Evolutionary conservation across 2,797 vertebrate genomes (phyloP).

Genomic region (Mormyrops attenuatus): DNA sequence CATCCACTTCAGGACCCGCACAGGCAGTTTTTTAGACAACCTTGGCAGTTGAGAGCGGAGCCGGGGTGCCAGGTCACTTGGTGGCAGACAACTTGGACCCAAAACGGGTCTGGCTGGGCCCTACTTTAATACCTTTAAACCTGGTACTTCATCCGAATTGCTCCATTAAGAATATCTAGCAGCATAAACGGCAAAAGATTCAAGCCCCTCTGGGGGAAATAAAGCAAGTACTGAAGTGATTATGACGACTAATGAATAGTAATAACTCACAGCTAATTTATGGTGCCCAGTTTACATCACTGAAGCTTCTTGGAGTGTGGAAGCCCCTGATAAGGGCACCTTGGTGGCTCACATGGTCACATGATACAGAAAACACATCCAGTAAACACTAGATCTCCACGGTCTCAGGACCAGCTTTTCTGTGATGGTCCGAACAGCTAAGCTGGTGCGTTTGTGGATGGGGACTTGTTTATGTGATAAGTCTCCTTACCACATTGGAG

Average conservation of each 20-base stretch:
- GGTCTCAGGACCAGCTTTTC: neutral
- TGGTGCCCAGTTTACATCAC: neutral
- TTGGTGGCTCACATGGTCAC: neutral
- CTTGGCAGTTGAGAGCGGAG: neutral
- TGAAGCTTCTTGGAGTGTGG: neutral
- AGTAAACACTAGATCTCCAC: neutral
- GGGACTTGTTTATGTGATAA: neutral
- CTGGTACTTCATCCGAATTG: neutral
- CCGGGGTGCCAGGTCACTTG: neutral
- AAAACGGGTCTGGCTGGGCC: neutral
- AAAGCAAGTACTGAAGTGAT: neutral
- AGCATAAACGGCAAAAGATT: neutral
- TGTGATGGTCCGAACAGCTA: neutral
- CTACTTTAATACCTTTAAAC: neutral
- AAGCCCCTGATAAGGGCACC: neutral
- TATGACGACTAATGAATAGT: neutral
- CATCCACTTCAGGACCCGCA: neutral
- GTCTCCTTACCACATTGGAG: neutral
- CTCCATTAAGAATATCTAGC: neutral
- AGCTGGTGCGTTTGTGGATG: neutral
- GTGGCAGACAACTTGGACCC: neutral
- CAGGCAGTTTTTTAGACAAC: neutral
- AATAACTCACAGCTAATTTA: neutral
- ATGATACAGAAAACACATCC: neutral
- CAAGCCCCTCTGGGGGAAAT: neutral